These are phyloP conservation scores for Schizopygopsis malacanthus DNA, from an alignment of 2,797 vertebrate genomes.

Conservation along the genomic window DNA sequence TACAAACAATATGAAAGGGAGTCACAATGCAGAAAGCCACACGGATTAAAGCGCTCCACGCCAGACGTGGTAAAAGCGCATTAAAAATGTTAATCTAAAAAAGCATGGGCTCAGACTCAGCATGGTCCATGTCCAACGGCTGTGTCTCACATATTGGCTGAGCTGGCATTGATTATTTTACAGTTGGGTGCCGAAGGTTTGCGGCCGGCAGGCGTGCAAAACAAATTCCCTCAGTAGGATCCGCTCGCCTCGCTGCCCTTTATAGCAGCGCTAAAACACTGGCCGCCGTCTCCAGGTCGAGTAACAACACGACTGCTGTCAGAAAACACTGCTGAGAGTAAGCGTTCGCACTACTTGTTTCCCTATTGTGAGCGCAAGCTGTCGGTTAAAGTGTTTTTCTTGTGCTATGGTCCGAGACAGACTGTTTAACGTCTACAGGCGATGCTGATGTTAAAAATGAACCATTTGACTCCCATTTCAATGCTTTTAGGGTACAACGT, in stretches of 20 bases:
- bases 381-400: background rate
- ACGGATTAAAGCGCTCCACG: background rate
- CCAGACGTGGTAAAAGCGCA: conserved; percentile 3
- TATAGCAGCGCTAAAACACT: conserved; percentile 45
- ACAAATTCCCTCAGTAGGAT: conserved; percentile 49
- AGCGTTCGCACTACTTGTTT: background rate
- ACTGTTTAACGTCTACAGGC: background rate
- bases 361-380: background rate
- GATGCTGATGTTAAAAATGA: background rate
- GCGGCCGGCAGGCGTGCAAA: conserved; percentile 48
- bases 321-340: background rate
- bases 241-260: conserved; percentile 51
- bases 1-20: conserved; percentile 10
- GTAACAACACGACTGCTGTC: conserved; percentile 6
- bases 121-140: conserved; percentile 40
- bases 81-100: conserved; percentile 22
- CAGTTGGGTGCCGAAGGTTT: conserved; percentile 51
- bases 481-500: too few species aligned
- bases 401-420: background rate
- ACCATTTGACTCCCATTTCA: background rate
- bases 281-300: background rate
- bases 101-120: conserved; percentile 31
- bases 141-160: conserved; percentile 44
- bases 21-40: conserved; percentile 23
- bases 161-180: conserved; percentile 54